Evolutionary conservation across 2,888 invertebrate species (phyloP).

Genomic region (Conus canariensis): DNA sequence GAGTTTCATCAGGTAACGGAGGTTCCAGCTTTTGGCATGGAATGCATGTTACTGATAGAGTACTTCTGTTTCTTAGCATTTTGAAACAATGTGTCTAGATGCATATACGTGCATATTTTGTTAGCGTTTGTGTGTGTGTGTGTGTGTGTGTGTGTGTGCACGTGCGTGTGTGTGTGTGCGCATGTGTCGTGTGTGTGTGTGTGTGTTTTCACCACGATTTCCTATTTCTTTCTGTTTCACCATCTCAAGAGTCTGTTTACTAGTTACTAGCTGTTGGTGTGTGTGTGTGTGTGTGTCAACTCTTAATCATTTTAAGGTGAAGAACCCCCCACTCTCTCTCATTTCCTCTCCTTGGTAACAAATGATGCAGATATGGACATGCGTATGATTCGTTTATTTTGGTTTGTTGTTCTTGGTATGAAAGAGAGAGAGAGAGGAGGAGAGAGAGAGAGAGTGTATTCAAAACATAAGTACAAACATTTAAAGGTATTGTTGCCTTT

Average conservation of each 20-base stretch:
- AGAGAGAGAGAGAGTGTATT: too few relatives aligned
- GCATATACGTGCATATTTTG: not conserved
- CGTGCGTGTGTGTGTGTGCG: not conserved
- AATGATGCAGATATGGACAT: too few relatives aligned
- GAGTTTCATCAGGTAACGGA: slow-evolving; percentile 82
- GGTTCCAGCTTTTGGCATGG: not conserved
- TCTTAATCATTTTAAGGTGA: too few relatives aligned
- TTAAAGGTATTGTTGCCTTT: not conserved
- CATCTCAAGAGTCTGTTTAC: not conserved
- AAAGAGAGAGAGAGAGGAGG: too few relatives aligned
- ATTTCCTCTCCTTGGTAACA: too few relatives aligned
- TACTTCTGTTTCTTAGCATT: too few relatives aligned
- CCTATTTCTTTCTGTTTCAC: not conserved
- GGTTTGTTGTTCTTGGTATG: too few relatives aligned
- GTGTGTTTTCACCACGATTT: not conserved
- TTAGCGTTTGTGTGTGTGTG: not conserved
- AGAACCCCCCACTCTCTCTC: too few relatives aligned
- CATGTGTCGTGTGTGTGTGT: not conserved
- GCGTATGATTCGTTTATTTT: too few relatives aligned
- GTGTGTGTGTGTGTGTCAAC: not conserved
- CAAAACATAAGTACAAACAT: too few relatives aligned
- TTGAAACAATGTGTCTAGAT: too few relatives aligned
- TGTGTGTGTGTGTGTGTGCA: not conserved
- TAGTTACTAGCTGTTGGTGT: too few relatives aligned
- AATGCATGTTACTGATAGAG: not conserved